phyloP scores from a whole-genome alignment of 1,140 invertebrate species.

The Hycleus cichorii region DNA sequence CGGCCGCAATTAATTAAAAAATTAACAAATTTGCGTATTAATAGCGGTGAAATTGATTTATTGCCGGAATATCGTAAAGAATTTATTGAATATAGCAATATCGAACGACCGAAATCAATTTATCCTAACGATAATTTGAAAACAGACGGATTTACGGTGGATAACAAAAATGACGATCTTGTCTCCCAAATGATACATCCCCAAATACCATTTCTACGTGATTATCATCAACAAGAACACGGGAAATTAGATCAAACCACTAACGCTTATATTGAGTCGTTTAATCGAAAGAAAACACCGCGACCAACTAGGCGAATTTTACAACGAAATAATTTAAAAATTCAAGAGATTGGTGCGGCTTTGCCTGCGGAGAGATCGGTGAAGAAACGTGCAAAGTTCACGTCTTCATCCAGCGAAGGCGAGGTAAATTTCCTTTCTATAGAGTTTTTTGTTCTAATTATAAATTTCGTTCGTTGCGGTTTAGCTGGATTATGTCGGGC shows the following conservation, averaged over 20 bases:
- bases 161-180: background rate
- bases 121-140: conserved; percentile 30
- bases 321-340: background rate
- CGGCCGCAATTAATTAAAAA: conserved; percentile 33
- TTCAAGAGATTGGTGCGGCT: conserved; percentile 22
- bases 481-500: conserved; percentile 22
- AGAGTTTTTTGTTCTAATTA: background rate
- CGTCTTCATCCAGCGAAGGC: conserved; percentile 23
- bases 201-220: background rate
- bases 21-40: conserved; percentile 42
- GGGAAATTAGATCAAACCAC: conserved; percentile 27
- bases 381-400: conserved; percentile 22
- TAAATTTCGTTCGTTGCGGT: background rate
- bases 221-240: background rate
- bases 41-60: conserved; percentile 31
- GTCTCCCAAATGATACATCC: conserved; percentile 1
- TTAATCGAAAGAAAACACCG: background rate
- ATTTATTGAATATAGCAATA: conserved; percentile 32
- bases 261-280: conserved; percentile 29
- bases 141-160: conserved; percentile 4
- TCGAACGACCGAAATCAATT: conserved; percentile 20
- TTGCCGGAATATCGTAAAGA: conserved; percentile 36
- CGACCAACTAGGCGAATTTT: background rate
- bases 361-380: conserved; percentile 31
- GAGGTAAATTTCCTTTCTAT: conserved; percentile 22